phyloP scores from a whole-genome alignment of 2,888 invertebrate species.

The Platycheirus albimanus region DNA sequence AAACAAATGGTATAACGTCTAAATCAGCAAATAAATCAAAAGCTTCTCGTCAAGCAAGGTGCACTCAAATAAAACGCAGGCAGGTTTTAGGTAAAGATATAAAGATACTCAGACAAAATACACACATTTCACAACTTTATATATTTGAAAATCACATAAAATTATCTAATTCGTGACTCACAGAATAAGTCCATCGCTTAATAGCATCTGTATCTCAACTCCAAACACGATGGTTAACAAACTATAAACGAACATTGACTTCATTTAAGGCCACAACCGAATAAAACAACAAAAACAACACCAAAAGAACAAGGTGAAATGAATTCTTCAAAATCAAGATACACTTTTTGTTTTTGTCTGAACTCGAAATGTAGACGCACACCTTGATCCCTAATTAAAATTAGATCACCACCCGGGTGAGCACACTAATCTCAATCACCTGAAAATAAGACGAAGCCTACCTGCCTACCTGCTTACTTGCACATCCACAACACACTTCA shows the following conservation, averaged over 20 bases:
- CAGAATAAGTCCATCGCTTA: conserved; percentile 11
- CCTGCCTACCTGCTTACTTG: conserved; percentile 30
- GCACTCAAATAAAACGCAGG: conserved; percentile 21
- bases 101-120: neutral
- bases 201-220: conserved; percentile 10
- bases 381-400: conserved; percentile 65
- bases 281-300: conserved; percentile 9
- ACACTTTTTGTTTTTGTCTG: conserved; percentile 36
- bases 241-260: conserved; percentile 36
- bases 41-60: neutral
- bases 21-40: conserved; percentile 13
- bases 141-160: neutral
- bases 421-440: conserved; percentile 55
- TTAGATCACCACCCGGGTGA: conserved; percentile 64
- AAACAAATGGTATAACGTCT: neutral
- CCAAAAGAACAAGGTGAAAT: neutral
- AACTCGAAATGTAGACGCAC: conserved; percentile 32
- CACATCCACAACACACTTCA: conserved; percentile 14
- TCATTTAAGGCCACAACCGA: conserved; percentile 15
- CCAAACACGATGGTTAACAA: conserved; percentile 57
- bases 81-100: too few relatives aligned
- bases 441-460: neutral
- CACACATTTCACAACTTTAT: neutral
- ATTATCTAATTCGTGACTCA: conserved; percentile 16
- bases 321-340: conserved; percentile 28